Base-by-base conservation (phyloP, 2,113 vertebrate genomes). In the Syngnathus floridae region DNA sequence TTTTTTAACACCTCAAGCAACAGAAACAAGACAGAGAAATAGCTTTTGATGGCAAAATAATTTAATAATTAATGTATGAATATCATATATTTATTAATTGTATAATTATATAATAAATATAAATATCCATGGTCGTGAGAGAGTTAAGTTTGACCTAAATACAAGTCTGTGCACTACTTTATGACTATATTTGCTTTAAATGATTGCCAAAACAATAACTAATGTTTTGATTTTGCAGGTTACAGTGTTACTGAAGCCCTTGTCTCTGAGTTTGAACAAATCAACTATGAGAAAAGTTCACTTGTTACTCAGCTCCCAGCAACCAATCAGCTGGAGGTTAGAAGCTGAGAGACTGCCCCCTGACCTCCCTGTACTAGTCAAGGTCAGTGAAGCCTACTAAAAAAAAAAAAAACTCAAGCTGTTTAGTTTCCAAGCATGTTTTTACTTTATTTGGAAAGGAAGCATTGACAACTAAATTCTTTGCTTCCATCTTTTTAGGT, bases 251-350 rank as follows among this genome's bases (percentile, higher is more conserved):
- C 71, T 92, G 73, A 85, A 76, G 59, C 85, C 85, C 9, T 40
- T 90, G 69, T 77, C 72, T 45, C 57, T n/a, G 41, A 43, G 77
- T 12, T 58, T 46, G 43, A 46, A 5, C 43, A 46, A 26, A 0
- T 64, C 83, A 0, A 64, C 76, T 46, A 35, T 62, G 6, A 81
- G 88, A 22, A 19, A 57, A 0, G 36, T 90, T 65, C 76, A 83
- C 66, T 79, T 92, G 48, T 79, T 91, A 68, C 84, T 92, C 66
- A 90, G 86, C 79, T 91, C 90, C 70, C 80, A 77, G 65, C 59
- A 74, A 9, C 72, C 85, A 0, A 48, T 90, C 67, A 62, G 13
- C 63, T 92, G 91, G 91, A 52, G 65, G 57, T 52, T 92, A 65
- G 82, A 91, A 72, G 73, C 74, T 0, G 81, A 90, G 59, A 63